A percentile compares a stretch with the other conserved stretches of the same genome.
Conservation (phyloP, 2,113 vertebrate genomes). For the Cettia cetti region DNA sequence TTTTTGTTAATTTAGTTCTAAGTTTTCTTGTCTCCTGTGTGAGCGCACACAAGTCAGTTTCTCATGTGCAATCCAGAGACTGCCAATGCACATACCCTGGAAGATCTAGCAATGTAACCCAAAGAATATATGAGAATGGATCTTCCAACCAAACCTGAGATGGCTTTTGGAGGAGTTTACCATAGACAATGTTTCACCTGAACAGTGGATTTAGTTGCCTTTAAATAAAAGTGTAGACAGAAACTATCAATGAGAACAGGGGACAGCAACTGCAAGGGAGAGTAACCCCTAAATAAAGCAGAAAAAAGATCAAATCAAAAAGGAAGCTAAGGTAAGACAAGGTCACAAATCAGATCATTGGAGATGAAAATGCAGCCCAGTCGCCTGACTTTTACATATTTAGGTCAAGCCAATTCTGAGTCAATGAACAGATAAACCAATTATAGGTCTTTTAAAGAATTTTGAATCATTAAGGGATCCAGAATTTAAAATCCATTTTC, state of each 20-base stretch:
- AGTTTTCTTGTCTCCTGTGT: background rate
- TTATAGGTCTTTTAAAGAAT: background rate
- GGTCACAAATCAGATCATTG: background rate
- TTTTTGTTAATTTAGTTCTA: background rate
- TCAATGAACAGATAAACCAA: background rate
- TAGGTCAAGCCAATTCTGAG: background rate
- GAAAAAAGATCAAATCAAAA: background rate
- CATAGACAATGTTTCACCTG: background rate
- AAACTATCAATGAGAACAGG: background rate
- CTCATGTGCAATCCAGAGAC: background rate
- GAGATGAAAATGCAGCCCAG: background rate
- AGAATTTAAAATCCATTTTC: constrained; percentile 6
- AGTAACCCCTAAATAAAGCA: background rate
- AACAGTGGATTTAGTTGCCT: background rate
- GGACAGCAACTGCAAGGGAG: background rate
- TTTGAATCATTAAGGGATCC: constrained; percentile 2
- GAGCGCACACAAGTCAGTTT: background rate
- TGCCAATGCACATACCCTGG: background rate
- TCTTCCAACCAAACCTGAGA: background rate
- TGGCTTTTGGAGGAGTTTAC: background rate
- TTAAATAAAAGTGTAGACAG: background rate
- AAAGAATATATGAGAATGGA: background rate
- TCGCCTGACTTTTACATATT: background rate
- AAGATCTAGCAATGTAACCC: background rate
- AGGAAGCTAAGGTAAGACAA: background rate